These are phyloP conservation scores for Drosophila koepferae DNA, from an alignment of 2,888 invertebrate species.

Conservation along the genomic window DNA sequence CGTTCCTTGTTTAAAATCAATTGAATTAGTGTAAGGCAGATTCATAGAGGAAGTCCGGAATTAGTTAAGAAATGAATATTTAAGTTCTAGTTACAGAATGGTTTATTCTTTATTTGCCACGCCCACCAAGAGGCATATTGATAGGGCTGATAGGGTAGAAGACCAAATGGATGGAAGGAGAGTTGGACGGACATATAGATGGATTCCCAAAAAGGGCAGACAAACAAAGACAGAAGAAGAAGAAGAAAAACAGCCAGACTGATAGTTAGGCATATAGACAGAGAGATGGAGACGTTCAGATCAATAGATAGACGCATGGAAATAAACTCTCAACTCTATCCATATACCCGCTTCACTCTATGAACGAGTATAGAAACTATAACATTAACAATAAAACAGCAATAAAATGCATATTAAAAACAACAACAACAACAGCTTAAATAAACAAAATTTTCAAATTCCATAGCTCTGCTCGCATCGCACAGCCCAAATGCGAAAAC, in stretches of 20 bases:
- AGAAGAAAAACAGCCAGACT: neutral
- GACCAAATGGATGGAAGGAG: no score
- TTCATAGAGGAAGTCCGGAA: neutral
- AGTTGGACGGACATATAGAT: neutral
- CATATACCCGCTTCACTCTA: neutral
- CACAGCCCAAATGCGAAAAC: constrained; percentile 8
- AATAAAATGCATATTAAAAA: constrained; percentile 50
- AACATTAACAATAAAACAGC: constrained; percentile 18
- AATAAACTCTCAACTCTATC: no score
- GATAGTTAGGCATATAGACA: neutral
- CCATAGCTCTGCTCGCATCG: constrained; percentile 22
- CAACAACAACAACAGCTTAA: constrained; percentile 3
- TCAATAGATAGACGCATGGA: no score
- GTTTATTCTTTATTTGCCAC: no score
- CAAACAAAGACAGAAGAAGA: neutral
- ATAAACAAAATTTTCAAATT: constrained; percentile 47
- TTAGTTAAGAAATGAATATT: no score
- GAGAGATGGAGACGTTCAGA: no score
- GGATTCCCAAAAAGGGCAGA: neutral
- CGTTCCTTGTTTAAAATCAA: neutral
- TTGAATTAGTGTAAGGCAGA: neutral
- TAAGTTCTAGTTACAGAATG: no score
- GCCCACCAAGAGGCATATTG: no score
- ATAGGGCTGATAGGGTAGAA: no score
- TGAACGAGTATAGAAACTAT: constrained; percentile 24